Percentiles rank a stretch among this genome's conserved stretches.
These are phyloP conservation scores for Neodontobutis hainanensis DNA, from an alignment of 2,113 vertebrate species.

Conservation along the genomic window DNA sequence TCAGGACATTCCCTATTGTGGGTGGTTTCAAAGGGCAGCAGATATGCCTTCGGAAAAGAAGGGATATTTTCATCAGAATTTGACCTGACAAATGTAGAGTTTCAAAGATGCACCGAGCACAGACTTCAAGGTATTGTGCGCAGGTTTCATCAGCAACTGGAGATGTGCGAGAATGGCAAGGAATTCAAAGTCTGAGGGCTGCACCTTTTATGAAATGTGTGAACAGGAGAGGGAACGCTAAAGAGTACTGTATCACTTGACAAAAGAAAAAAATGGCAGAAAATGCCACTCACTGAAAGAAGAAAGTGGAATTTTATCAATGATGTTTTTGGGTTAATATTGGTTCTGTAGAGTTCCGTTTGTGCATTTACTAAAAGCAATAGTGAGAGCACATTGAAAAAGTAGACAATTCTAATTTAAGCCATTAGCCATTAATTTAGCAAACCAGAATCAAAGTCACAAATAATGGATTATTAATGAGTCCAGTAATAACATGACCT, in stretches of 20 bases:
- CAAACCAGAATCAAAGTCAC: no score
- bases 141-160: conserved; percentile 48
- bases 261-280: conserved; percentile 32
- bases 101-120: conserved; percentile 59
- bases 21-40: conserved; percentile 61
- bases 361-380: background rate
- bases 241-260: conserved; percentile 13
- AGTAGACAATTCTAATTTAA: background rate
- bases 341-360: background rate
- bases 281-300: conserved; percentile 9
- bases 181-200: conserved; percentile 12
- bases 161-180: conserved; percentile 36
- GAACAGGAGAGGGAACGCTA: conserved; percentile 3
- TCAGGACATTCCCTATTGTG: conserved; percentile 31
- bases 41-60: conserved; percentile 42
- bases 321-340: background rate
- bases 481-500: no score
- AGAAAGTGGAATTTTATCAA: conserved; percentile 9
- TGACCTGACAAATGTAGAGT: conserved; percentile 49
- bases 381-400: background rate
- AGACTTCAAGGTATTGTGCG: conserved; percentile 60
- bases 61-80: conserved; percentile 66
- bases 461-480: no score
- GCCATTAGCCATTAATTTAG: no score
- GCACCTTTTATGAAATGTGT: background rate